These are phyloP conservation scores for Apus apus DNA, from an alignment of 2,113 vertebrate genomes.

Conservation along the genomic window DNA sequence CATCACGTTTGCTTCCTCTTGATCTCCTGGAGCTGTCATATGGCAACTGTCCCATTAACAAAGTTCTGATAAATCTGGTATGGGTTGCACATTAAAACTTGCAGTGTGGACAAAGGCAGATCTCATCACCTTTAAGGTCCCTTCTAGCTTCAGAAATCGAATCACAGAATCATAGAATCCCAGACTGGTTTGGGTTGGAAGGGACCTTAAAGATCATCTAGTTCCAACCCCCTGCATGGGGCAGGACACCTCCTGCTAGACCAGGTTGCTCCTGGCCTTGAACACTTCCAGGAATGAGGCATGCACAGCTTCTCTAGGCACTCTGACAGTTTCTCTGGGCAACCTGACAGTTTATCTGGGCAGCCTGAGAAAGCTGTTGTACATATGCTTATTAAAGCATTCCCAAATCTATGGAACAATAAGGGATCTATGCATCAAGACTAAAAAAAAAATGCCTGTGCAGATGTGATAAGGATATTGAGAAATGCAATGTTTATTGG, in stretches of 20 bases:
- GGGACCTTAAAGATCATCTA: too few relatives aligned
- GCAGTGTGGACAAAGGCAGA: background rate
- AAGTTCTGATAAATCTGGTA: background rate
- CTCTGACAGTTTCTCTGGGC: too few relatives aligned
- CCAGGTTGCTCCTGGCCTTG: too few relatives aligned
- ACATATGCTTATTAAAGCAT: too few relatives aligned
- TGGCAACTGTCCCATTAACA: background rate
- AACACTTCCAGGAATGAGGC: too few relatives aligned
- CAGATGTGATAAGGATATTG: background rate
- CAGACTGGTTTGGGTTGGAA: too few relatives aligned
- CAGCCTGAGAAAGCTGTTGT: too few relatives aligned
- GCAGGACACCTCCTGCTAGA: too few relatives aligned
- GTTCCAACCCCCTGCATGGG: too few relatives aligned
- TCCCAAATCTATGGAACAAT: background rate
- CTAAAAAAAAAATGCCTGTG: background rate
- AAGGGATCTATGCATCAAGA: background rate
- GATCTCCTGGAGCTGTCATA: constrained; percentile 9
- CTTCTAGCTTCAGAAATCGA: background rate
- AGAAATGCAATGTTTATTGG: background rate
- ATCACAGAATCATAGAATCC: too few relatives aligned
- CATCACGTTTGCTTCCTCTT: background rate
- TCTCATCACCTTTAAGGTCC: background rate
- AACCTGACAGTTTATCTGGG: too few relatives aligned
- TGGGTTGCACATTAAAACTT: background rate
- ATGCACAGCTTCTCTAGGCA: too few relatives aligned